These are phyloP conservation scores for Nymphalis io DNA, from an alignment of 1,140 invertebrate species.

Conservation along the genomic window DNA sequence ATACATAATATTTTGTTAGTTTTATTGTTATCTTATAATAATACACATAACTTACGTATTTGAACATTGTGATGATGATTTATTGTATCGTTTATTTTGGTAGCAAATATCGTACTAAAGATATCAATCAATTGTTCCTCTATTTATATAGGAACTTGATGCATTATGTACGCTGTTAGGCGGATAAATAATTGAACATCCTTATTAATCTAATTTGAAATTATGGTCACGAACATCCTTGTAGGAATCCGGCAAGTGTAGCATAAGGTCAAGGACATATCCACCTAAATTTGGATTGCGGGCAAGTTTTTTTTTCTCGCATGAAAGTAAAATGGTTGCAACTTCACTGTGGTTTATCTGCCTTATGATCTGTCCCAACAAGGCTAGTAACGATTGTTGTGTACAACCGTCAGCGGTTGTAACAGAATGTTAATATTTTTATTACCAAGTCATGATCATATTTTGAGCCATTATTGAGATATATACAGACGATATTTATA, in stretches of 20 bases:
- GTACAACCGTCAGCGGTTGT: constrained; percentile 4
- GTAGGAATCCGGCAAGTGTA: constrained; percentile 41
- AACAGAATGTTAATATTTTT: not conserved
- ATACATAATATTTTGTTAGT: no score
- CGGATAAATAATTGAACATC: constrained; percentile 66
- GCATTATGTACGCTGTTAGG: constrained; percentile 37
- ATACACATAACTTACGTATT: constrained; percentile 66
- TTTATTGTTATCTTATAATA: not conserved
- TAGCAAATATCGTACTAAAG: constrained; percentile 39
- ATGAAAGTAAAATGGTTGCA: constrained; percentile 22
- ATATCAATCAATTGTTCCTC: constrained; percentile 45
- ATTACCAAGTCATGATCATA: constrained; percentile 1
- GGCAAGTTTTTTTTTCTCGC: constrained; percentile 19
- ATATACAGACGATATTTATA: not conserved
- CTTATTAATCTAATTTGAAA: constrained; percentile 55
- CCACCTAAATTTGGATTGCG: constrained; percentile 16
- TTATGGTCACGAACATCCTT: constrained; percentile 64
- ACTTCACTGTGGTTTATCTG: constrained; percentile 10
- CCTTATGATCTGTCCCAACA: constrained; percentile 9
- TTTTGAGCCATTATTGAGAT: not conserved
- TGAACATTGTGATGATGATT: constrained; percentile 64
- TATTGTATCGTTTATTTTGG: constrained; percentile 16
- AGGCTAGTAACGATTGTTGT: constrained; percentile 6
- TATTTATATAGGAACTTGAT: constrained; percentile 57
- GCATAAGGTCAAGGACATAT: constrained; percentile 62